Evolutionary conservation across 1,140 invertebrate genomes (phyloP).

Genomic region (Mactra quadrangularis): DNA sequence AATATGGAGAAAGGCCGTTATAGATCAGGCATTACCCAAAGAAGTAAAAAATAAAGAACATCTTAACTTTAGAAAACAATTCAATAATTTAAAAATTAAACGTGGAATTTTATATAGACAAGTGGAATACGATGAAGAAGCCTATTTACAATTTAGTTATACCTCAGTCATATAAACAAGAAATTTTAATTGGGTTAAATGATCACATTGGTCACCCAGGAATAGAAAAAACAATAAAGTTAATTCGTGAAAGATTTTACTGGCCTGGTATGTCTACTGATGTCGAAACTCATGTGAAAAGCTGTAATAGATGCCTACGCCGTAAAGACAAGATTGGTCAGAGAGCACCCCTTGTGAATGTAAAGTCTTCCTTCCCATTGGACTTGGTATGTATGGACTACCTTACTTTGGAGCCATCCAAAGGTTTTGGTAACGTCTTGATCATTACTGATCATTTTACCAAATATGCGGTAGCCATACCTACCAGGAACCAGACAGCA

Average conservation of each 20-base stretch:
- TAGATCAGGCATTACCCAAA: neutral
- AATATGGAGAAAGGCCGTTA: slow-evolving; percentile 13
- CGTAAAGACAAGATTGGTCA: neutral
- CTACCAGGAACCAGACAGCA: too few species aligned
- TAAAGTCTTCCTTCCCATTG: slow-evolving; percentile 46
- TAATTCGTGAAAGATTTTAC: too few species aligned
- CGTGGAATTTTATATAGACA: slow-evolving; percentile 34
- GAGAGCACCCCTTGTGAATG: slow-evolving; percentile 24
- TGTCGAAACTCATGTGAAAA: slow-evolving; percentile 15
- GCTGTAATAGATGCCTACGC: too few species aligned
- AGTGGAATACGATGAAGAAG: neutral
- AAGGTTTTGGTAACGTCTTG: slow-evolving; percentile 32
- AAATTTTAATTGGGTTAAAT: slow-evolving; percentile 12
- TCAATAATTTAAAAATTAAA: slow-evolving; percentile 42
- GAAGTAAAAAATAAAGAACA: neutral
- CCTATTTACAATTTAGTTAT: neutral
- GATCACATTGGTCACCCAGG: too few species aligned
- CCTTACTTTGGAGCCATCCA: slow-evolving; percentile 40
- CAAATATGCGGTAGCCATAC: too few species aligned
- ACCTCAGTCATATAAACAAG: slow-evolving; percentile 19
- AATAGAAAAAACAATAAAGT: too few species aligned
- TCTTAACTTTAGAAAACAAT: slow-evolving; percentile 28
- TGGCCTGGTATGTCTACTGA: slow-evolving; percentile 18
- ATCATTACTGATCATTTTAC: too few species aligned
- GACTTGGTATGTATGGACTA: slow-evolving; percentile 48